phyloP scores from a whole-genome alignment of 2,797 vertebrate species.

The Syngnathus acus region DNA sequence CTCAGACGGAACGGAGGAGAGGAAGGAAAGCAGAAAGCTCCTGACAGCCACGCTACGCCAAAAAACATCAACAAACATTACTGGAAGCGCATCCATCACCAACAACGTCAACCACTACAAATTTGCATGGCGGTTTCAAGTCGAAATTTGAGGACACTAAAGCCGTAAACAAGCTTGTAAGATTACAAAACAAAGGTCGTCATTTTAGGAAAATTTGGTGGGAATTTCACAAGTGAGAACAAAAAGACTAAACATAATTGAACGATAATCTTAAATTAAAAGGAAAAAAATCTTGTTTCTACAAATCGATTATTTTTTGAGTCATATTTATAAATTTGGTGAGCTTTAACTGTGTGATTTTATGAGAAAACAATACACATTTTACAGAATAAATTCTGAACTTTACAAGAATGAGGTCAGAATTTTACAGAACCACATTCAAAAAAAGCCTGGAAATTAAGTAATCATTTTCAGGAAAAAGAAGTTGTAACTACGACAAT shows the following conservation, averaged over 20 bases:
- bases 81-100: not conserved
- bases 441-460: not conserved
- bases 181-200: not conserved
- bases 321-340: too few species aligned
- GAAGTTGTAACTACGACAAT: not conserved
- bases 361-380: not conserved
- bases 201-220: not conserved
- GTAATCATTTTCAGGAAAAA: not conserved
- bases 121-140: not conserved
- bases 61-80: constrained; percentile 13
- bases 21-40: constrained; percentile 66
- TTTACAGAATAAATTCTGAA: not conserved
- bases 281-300: not conserved
- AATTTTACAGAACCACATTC: not conserved
- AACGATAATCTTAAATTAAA: not conserved
- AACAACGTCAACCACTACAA: not conserved
- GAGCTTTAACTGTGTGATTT: too few species aligned
- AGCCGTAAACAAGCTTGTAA: not conserved
- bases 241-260: too few species aligned
- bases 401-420: not conserved
- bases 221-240: too few species aligned
- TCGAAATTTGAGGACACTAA: not conserved
- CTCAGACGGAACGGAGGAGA: constrained; percentile 51
- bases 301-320: too few species aligned
- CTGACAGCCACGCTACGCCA: constrained; percentile 36